Conservation (phyloP, 2,888 invertebrate genomes). For the Drosophila heteroneura region DNA sequence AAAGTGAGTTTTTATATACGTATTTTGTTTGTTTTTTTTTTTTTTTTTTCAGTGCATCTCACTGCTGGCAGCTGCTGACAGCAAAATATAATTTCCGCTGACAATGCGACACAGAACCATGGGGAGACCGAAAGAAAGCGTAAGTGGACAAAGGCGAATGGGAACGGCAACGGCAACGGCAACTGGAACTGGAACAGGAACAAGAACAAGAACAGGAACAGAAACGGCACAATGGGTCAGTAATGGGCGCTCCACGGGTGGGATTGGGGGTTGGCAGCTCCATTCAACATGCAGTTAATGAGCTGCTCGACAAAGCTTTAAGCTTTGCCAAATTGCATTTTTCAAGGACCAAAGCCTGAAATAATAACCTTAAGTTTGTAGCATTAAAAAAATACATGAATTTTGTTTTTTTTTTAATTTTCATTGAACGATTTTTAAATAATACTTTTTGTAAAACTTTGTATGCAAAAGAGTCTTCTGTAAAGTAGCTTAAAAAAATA, state of each 20-base stretch:
- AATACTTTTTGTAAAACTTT: background rate
- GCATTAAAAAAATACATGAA: background rate
- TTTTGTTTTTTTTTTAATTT: background rate
- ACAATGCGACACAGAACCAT: constrained; percentile 49
- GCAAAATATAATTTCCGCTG: constrained; percentile 75
- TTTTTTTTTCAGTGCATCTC: constrained; percentile 1
- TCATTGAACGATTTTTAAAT: background rate
- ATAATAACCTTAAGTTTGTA: background rate
- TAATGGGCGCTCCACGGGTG: constrained; percentile 2
- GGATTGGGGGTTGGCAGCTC: background rate
- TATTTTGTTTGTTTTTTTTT: background rate
- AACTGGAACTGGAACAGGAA: background rate
- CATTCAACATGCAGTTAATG: background rate
- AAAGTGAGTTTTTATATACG: background rate
- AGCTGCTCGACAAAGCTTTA: background rate
- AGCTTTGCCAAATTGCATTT: background rate
- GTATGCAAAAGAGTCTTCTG: background rate
- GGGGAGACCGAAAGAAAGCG: constrained; percentile 10
- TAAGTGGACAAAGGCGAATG: background rate
- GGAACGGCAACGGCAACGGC: background rate
- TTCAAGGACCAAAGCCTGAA: background rate
- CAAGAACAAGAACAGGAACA: background rate
- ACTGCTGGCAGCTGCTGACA: constrained; percentile 54
- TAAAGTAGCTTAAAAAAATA: background rate
- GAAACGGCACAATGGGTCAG: constrained; percentile 11